Evolutionary conservation across 2,113 vertebrate genomes (phyloP).

Genomic region (Ellobius talpinus): DNA sequence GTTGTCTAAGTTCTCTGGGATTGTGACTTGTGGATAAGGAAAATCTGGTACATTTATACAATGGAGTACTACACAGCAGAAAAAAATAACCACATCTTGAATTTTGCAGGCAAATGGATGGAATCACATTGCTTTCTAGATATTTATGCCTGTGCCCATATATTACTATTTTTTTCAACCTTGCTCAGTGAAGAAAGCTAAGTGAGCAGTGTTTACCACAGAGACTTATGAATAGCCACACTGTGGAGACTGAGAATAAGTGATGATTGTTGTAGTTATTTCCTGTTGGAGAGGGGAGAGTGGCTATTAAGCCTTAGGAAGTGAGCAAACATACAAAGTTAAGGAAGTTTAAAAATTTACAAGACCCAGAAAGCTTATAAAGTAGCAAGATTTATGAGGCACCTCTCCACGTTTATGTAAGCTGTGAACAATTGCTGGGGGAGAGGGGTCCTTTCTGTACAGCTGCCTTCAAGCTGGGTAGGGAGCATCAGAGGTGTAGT

Average conservation of each 20-base stretch:
- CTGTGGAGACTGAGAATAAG: background rate
- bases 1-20: too few relatives aligned
- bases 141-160: background rate
- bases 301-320: background rate
- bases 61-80: too few relatives aligned
- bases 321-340: background rate
- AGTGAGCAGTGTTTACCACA: background rate
- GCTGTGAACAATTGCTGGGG: background rate
- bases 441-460: background rate
- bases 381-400: background rate
- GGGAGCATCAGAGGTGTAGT: background rate
- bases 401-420: background rate
- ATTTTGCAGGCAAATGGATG: too few relatives aligned
- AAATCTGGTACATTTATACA: too few relatives aligned
- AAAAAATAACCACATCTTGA: too few relatives aligned
- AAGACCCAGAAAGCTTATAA: background rate
- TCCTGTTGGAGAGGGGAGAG: background rate
- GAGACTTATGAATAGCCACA: background rate
- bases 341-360: background rate
- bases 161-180: background rate
- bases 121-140: background rate
- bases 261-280: background rate
- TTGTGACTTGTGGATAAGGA: too few relatives aligned
- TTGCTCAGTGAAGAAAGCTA: background rate
- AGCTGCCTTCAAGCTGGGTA: background rate